phyloP scores from a whole-genome alignment of 2,797 vertebrate genomes.

The Balearica regulorum region DNA sequence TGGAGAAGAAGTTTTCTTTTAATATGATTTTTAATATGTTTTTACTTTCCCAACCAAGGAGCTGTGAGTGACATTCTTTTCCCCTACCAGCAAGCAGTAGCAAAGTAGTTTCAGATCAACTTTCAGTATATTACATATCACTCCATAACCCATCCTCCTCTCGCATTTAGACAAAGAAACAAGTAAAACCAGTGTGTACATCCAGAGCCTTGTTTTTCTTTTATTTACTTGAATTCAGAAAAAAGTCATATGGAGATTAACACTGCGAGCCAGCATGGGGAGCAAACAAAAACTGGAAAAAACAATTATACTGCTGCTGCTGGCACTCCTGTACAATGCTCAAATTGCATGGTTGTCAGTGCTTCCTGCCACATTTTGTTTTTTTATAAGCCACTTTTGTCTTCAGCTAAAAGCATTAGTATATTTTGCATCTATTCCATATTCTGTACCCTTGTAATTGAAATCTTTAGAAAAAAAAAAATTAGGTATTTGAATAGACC shows the following conservation, averaged over 20 bases:
- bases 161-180: not conserved
- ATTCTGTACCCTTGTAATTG: not conserved
- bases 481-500: not conserved
- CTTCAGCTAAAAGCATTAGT: slow-evolving; percentile 9
- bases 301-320: slow-evolving; percentile 35
- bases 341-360: slow-evolving; percentile 43
- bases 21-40: not conserved
- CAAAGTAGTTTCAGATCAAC: not conserved
- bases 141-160: not conserved
- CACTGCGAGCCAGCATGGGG: not conserved
- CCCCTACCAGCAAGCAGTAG: not conserved
- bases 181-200: not conserved
- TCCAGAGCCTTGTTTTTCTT: slow-evolving; percentile 1
- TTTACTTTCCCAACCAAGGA: not conserved
- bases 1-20: not conserved
- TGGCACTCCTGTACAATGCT: slow-evolving; percentile 5
- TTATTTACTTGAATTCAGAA: slow-evolving; percentile 27
- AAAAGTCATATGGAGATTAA: slow-evolving; percentile 12
- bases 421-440: not conserved
- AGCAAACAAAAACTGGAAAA: slow-evolving; percentile 32
- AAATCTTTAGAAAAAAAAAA: not conserved
- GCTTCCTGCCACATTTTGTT: slow-evolving; percentile 3
- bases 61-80: not conserved
- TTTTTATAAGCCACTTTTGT: slow-evolving; percentile 20
- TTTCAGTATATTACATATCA: not conserved